Base-by-base conservation (phyloP, 2,888 invertebrate species). In the Cristatella mucedo region DNA sequence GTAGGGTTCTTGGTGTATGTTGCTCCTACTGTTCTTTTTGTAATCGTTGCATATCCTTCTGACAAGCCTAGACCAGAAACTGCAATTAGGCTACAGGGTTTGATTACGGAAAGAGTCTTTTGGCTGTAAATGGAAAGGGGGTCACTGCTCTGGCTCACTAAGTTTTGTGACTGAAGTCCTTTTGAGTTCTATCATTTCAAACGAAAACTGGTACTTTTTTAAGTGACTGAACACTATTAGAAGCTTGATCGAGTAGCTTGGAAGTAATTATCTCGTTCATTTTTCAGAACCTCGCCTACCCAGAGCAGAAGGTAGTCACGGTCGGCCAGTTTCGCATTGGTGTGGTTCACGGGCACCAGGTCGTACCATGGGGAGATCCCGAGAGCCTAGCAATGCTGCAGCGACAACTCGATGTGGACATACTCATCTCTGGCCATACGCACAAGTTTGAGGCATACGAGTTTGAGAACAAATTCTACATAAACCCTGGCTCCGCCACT, bases 251-350 rank as follows among this genome's bases (percentile, higher is more conserved):
- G 32, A 41, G 2, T 42, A 45, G 11, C 31, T 16, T 44, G 13
- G 16, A 32, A 38, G 6, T 43, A 6, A 21, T 19, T 6, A n/a
- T 34, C 6, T 16, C 13, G 22, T n/a, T 46, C 30, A 42, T 46
- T 54, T 71, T 73, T 44, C 68, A 89, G 82, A 87, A 73, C 80
- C 81, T 61, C 46, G 66, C 65, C 45, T 71, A 69, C 67, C 95
- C 95, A 0, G 95, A 97, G 57, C 93, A 95, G 64, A 97, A 97
- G 70, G 91, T 95, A 5, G 89, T 97, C 15, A 93, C 91, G 0
- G 93, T 99, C 0, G 97, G 95, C 1, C 91, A 95, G 66, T 97
- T 99, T 66, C 78, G 91, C 39, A 95, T 99, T 58, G 97, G 97
- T 1, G 71, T 99, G 20, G 83, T 85, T 42, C 97, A 99, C 60